These are phyloP conservation scores for Empis livida DNA, from an alignment of 2,888 invertebrate genomes.

Conservation along the genomic window DNA sequence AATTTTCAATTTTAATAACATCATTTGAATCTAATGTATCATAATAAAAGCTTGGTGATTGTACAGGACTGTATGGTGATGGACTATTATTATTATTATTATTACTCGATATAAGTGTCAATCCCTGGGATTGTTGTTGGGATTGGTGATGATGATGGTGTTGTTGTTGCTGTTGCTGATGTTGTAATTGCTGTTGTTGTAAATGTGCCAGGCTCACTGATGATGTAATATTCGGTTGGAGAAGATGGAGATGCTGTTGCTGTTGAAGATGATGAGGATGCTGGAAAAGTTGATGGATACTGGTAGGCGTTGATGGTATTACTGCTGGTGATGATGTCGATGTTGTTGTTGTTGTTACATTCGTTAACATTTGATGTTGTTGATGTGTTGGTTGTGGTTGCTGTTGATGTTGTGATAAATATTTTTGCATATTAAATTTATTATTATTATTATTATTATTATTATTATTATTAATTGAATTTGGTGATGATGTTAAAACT, in stretches of 20 bases:
- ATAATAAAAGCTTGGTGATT: slow-evolving; percentile 17
- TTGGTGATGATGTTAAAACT: slow-evolving; percentile 9
- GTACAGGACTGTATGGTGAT: slow-evolving; percentile 14
- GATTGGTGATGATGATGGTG: slow-evolving; percentile 4
- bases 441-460: slow-evolving; percentile 8
- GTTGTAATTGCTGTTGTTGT: slow-evolving; percentile 3
- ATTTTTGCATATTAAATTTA: slow-evolving; percentile 4
- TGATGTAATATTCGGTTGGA: slow-evolving; percentile 2
- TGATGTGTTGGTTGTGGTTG: slow-evolving; percentile 14
- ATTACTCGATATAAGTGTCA: not conserved
- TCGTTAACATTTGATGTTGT: slow-evolving; percentile 8
- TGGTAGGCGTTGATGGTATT: slow-evolving; percentile 13
- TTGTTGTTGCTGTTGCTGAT: slow-evolving; percentile 15
- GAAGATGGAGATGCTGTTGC: slow-evolving; percentile 13
- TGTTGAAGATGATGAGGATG: slow-evolving; percentile 10
- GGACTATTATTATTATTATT: slow-evolving; percentile 6
- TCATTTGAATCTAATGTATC: slow-evolving; percentile 15
- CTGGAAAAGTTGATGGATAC: slow-evolving; percentile 4
- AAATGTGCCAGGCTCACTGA: slow-evolving; percentile 10
- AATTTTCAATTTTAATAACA: slow-evolving; percentile 16
- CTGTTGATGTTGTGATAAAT: slow-evolving; percentile 15
- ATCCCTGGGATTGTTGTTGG: slow-evolving; percentile 7
- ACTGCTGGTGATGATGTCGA: slow-evolving; percentile 5
- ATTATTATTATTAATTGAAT: slow-evolving; percentile 4
- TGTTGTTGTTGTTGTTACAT: slow-evolving; percentile 10